A percentile compares a stretch with the other conserved stretches of the same genome.
Conservation (phyloP, 2,888 invertebrate genomes). For the Invenusta paracnida region DNA sequence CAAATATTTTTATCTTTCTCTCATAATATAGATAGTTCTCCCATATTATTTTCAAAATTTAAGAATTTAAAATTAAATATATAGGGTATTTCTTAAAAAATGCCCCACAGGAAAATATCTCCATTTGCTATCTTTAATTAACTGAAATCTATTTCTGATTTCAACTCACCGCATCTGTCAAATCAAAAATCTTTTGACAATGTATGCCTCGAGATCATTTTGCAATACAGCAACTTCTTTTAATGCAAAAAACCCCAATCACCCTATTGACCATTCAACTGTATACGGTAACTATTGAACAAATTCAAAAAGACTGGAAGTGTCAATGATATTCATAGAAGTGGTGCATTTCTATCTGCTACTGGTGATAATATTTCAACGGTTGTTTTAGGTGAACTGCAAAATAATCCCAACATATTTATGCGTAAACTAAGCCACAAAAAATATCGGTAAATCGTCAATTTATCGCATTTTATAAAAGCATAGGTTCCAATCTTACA, state of each 20-base stretch:
- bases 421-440: slow-evolving; percentile 16
- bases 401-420: too few species aligned
- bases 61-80: too few species aligned
- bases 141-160: background rate
- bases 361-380: background rate
- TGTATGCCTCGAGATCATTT: too few species aligned
- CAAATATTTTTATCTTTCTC: too few species aligned
- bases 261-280: too few species aligned
- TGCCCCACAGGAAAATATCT: too few species aligned
- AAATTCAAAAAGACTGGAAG: slow-evolving; percentile 2
- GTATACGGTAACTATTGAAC: background rate
- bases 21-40: too few species aligned
- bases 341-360: too few species aligned
- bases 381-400: slow-evolving; percentile 7
- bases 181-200: too few species aligned
- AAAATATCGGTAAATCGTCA: slow-evolving; percentile 14
- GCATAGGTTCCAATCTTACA: background rate
- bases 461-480: background rate
- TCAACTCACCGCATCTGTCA: background rate
- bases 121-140: background rate
- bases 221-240: background rate
- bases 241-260: background rate
- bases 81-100: too few species aligned
- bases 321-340: background rate
- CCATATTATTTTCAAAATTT: too few species aligned